Conservation (phyloP, 2,113 vertebrate genomes). For the Campylorhamphus procurvoides region DNA sequence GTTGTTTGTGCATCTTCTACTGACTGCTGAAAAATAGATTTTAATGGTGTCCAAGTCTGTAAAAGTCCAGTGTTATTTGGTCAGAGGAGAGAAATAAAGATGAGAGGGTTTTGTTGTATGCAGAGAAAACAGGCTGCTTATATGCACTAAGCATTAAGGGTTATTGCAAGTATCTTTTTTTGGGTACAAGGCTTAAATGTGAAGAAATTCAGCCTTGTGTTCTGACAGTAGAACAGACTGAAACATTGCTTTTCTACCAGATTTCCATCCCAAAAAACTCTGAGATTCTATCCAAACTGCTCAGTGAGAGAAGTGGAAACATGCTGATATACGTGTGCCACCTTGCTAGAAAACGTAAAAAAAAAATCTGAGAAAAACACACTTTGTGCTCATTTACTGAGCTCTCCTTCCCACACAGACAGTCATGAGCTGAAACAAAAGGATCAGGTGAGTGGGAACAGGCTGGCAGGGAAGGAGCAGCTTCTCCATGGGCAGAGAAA, state of each 20-base stretch:
- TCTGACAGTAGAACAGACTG: background rate
- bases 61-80: background rate
- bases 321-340: background rate
- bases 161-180: background rate
- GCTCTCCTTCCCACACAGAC: background rate
- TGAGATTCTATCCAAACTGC: background rate
- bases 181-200: background rate
- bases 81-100: background rate
- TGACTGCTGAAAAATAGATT: background rate
- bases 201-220: background rate
- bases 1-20: background rate
- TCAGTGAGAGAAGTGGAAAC: background rate
- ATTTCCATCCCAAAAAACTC: background rate
- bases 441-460: background rate
- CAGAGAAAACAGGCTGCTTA: background rate
- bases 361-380: constrained; percentile 5
- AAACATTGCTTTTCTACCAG: background rate
- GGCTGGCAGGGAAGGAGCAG: background rate
- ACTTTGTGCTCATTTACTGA: constrained; percentile 29
- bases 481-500: background rate
- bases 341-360: background rate
- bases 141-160: background rate
- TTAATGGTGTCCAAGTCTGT: background rate
- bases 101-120: background rate
- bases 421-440: constrained; percentile 26